A percentile compares a stretch with the other conserved stretches of the same genome.
These are phyloP conservation scores for Sinocyclocheilus anshuiensis DNA, from an alignment of 2,113 vertebrate species.

Conservation along the genomic window DNA sequence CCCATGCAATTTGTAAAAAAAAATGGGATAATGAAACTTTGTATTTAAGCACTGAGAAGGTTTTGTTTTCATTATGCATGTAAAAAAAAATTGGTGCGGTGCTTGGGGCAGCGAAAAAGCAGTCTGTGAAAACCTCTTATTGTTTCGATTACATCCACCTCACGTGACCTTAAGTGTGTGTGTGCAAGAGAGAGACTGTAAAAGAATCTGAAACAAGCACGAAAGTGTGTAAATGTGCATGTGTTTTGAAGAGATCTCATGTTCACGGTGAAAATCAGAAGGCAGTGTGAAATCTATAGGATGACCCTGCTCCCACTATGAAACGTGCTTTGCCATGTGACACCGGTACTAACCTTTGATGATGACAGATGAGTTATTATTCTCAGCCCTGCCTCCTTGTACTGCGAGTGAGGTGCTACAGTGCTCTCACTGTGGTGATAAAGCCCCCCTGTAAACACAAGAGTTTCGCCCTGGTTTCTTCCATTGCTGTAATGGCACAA, in stretches of 20 bases:
- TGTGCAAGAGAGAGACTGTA: background rate
- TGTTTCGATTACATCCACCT: background rate
- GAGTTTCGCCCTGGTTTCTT: slow-evolving; percentile 9
- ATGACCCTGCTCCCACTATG: slow-evolving; percentile 48
- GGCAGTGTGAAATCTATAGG: slow-evolving; percentile 73
- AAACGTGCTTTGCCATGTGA: slow-evolving; percentile 52
- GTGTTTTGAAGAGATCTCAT: slow-evolving; percentile 63
- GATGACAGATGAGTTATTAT: slow-evolving; percentile 61
- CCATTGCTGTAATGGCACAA: background rate
- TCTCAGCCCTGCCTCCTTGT: slow-evolving; percentile 65
- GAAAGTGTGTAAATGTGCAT: slow-evolving; percentile 43
- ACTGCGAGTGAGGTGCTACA: background rate
- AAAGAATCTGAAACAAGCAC: background rate
- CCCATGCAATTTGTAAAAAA: background rate
- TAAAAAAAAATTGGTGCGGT: background rate
- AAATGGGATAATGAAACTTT: background rate
- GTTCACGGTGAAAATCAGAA: slow-evolving; percentile 73
- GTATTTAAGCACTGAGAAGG: background rate
- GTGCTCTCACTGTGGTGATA: background rate
- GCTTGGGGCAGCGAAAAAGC: background rate
- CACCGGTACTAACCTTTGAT: slow-evolving; percentile 73
- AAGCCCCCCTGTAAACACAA: slow-evolving; percentile 11
- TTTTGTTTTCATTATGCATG: slow-evolving; percentile 7
- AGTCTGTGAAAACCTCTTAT: background rate
- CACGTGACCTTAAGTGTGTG: slow-evolving; percentile 43